Conservation (phyloP, 2,888 invertebrate species). For the Micoletzkya japonica region DNA sequence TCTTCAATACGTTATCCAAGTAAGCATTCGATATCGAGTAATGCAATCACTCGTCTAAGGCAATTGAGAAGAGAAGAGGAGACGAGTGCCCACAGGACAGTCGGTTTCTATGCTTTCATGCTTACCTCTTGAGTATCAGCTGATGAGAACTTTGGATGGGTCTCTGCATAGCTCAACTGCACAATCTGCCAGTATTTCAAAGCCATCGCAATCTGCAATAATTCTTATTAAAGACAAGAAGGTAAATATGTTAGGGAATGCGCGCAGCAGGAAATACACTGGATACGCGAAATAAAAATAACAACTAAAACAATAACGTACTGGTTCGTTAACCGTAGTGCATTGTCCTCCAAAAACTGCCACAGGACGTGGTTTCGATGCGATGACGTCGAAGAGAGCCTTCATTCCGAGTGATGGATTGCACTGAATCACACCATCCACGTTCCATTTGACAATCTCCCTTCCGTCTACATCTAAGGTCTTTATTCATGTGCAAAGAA, state of each 20-base stretch:
- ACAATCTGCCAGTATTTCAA: constrained; percentile 90
- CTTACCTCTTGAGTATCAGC: constrained; percentile 55
- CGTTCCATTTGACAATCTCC: background rate
- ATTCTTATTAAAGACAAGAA: background rate
- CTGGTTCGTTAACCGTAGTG: constrained; percentile 26
- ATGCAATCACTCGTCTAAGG: constrained; percentile 18
- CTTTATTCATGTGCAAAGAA: background rate
- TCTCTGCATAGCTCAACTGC: constrained; percentile 66
- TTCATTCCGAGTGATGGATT: constrained; percentile 61
- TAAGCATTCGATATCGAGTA: constrained; percentile 27
- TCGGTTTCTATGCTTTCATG: background rate
- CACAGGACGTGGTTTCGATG: constrained; percentile 48
- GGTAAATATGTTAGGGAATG: background rate
- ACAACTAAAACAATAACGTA: background rate
- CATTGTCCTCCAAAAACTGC: constrained; percentile 57
- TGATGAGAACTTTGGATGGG: constrained; percentile 60
- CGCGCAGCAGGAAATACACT: background rate
- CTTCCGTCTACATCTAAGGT: constrained; percentile 3
- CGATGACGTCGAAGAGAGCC: constrained; percentile 60
- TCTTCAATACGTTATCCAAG: too few species aligned
- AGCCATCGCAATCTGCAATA: constrained; percentile 58
- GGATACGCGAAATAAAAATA: background rate
- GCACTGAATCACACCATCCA: constrained; percentile 44
- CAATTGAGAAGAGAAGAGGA: background rate
- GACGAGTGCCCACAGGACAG: background rate